Evolutionary conservation across 2,888 invertebrate genomes (phyloP).

Genomic region (Operophtera brumata): DNA sequence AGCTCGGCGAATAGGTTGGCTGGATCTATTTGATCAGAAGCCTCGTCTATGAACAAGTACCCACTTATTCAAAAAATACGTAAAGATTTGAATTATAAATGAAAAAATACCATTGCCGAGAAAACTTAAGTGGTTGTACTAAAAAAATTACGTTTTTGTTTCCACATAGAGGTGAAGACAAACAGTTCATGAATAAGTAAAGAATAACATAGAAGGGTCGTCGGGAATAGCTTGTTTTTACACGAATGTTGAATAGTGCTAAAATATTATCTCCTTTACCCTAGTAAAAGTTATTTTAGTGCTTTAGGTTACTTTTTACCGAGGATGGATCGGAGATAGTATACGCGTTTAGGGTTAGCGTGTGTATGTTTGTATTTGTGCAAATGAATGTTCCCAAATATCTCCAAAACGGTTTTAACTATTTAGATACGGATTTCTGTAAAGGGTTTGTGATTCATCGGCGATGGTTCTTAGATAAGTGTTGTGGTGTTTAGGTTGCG

Average conservation of each 20-base stretch:
- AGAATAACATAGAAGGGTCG: constrained; percentile 7
- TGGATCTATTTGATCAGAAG: no score
- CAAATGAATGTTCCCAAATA: no score
- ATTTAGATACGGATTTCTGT: no score
- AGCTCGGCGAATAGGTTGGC: no score
- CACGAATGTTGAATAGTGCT: not conserved
- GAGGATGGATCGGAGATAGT: no score
- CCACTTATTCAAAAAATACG: not conserved
- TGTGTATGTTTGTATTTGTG: no score
- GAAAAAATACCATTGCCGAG: not conserved
- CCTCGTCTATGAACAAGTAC: not conserved
- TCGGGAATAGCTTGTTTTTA: constrained; percentile 8
- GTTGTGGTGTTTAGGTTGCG: no score
- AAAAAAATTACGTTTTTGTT: constrained; percentile 12
- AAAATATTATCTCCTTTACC: not conserved
- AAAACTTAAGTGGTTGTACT: constrained; percentile 2
- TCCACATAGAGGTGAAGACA: constrained; percentile 2
- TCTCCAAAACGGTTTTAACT: no score
- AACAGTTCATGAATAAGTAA: constrained; percentile 20
- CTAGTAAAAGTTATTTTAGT: constrained; percentile 1
- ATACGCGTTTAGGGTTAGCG: no score
- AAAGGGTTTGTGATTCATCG: no score
- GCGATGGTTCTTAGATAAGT: no score
- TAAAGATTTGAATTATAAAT: not conserved
- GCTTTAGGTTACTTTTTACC: not conserved